phyloP scores from a whole-genome alignment of 2,888 invertebrate genomes.

The Prosapia bicincta region DNA sequence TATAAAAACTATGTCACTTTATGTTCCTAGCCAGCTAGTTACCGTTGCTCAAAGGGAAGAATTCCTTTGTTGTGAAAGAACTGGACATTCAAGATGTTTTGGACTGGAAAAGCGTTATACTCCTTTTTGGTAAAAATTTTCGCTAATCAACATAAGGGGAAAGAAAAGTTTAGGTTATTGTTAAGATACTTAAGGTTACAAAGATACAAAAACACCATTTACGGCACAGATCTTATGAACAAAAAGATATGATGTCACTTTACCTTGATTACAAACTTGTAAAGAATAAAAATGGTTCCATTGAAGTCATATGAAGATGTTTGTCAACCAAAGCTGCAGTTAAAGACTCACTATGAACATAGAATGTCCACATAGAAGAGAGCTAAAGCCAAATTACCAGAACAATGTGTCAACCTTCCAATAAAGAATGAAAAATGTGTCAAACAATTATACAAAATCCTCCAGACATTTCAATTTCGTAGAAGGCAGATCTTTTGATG shows the following conservation, averaged over 20 bases:
- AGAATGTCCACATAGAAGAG: background rate
- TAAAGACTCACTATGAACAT: background rate
- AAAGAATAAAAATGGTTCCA: background rate
- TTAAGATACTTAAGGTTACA: background rate
- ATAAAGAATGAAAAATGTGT: background rate
- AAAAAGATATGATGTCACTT: background rate
- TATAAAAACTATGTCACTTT: background rate
- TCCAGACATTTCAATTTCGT: background rate
- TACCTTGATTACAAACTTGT: background rate
- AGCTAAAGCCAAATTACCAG: background rate
- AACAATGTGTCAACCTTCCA: background rate
- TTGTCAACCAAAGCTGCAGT: background rate
- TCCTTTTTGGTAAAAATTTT: background rate
- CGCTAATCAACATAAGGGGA: background rate
- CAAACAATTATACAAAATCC: background rate
- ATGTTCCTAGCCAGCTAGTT: slow-evolving; percentile 1
- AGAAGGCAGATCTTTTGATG: background rate
- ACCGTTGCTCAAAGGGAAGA: background rate
- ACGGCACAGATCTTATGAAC: background rate
- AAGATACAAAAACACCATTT: background rate
- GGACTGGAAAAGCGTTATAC: background rate
- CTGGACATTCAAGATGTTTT: background rate
- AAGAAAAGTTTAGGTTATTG: background rate
- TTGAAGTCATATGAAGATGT: background rate
- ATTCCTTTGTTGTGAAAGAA: background rate